Conservation (phyloP, 2,797 vertebrate species). For the Pterois miles region DNA sequence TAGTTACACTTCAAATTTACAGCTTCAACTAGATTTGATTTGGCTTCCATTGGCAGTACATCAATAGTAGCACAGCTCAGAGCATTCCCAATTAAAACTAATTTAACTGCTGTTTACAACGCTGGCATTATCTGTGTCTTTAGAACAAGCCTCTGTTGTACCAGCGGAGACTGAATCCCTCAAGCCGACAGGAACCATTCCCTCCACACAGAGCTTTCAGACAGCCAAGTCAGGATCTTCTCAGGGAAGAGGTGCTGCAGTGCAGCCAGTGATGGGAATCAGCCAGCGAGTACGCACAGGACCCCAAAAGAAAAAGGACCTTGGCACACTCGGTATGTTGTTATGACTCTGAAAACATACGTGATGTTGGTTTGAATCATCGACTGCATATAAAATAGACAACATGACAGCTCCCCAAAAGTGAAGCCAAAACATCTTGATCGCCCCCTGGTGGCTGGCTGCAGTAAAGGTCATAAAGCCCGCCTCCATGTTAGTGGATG, state of each 20-base stretch:
- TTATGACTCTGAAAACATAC: not conserved
- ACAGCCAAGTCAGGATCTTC: slow-evolving; percentile 71
- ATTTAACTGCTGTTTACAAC: slow-evolving; percentile 5
- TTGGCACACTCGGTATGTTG: slow-evolving; percentile 87
- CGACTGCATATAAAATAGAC: no score
- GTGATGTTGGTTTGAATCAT: not conserved
- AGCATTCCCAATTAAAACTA: not conserved
- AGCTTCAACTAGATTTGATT: not conserved
- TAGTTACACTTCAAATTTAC: not conserved
- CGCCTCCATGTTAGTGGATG: no score
- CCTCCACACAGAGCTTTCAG: slow-evolving; percentile 70
- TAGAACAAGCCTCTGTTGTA: slow-evolving; percentile 65
- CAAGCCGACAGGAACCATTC: slow-evolving; percentile 15
- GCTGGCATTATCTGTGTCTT: slow-evolving; percentile 4
- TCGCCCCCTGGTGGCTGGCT: no score
- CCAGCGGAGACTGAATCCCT: slow-evolving; percentile 18
- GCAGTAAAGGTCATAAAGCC: no score
- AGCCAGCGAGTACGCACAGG: slow-evolving; percentile 89
- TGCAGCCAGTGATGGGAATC: slow-evolving; percentile 90
- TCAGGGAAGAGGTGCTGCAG: slow-evolving; percentile 78
- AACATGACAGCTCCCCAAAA: no score
- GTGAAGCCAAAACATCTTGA: no score
- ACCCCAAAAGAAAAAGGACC: slow-evolving; percentile 92
- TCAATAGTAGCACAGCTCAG: not conserved
- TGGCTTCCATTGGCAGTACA: not conserved